These are phyloP conservation scores for Colistium nudipinnis DNA, from an alignment of 2,113 vertebrate genomes.

Conservation along the genomic window DNA sequence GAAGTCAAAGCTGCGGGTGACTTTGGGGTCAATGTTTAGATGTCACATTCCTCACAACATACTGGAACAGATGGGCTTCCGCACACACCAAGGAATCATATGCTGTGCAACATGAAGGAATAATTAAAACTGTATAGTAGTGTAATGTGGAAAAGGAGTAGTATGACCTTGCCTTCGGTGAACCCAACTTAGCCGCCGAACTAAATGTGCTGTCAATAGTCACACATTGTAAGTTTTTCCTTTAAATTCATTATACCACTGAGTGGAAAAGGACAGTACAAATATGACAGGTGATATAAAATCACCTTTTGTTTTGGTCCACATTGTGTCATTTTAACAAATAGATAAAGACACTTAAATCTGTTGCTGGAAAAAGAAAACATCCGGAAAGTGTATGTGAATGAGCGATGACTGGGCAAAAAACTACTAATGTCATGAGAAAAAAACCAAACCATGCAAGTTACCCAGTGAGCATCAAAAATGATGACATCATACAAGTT, in stretches of 20 bases:
- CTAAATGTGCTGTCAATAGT: conserved; percentile 49
- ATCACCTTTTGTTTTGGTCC: conserved; percentile 73
- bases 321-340: conserved; percentile 49
- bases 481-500: conserved; percentile 76
- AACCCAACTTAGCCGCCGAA: conserved; percentile 15
- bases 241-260: conserved; percentile 33
- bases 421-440: conserved; percentile 19
- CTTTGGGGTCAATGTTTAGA: background rate
- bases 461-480: conserved; percentile 58
- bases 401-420: conserved; percentile 38
- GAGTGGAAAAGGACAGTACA: conserved; percentile 39
- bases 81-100: background rate
- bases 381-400: background rate
- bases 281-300: conserved; percentile 27
- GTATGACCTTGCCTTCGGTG: conserved; percentile 26
- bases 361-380: conserved; percentile 25
- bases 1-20: background rate
- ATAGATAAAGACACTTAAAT: conserved; percentile 49
- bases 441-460: conserved; percentile 48
- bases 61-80: background rate
- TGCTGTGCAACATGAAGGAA: background rate
- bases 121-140: conserved; percentile 2
- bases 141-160: conserved; percentile 33
- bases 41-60: background rate
- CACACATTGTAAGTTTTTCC: conserved; percentile 7